Evolutionary conservation across 2,113 vertebrate species (phyloP).

Genomic region (Vidua macroura): DNA sequence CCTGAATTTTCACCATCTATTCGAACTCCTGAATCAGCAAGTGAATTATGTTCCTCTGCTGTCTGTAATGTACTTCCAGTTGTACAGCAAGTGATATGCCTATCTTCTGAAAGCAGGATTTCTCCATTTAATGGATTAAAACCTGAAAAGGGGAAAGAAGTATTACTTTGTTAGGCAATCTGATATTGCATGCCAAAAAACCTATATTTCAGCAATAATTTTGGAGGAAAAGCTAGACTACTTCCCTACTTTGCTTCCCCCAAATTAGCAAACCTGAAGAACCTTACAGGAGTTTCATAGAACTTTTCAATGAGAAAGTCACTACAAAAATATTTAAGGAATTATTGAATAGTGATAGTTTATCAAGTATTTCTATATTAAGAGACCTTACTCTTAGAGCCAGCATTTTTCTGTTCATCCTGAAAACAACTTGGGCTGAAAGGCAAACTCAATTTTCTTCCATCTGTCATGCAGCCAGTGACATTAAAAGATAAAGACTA

Average conservation of each 20-base stretch:
- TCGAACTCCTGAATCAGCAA: not conserved
- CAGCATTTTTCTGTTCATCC: not conserved
- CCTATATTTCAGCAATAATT: not conserved
- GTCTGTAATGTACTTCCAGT: not conserved
- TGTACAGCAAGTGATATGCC: not conserved
- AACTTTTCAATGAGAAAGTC: not conserved
- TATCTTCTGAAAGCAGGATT: not conserved
- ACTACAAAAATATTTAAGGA: not conserved
- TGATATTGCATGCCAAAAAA: not conserved
- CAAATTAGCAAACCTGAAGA: not conserved
- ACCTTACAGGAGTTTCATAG: not conserved
- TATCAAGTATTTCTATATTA: not conserved
- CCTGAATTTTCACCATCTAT: not conserved
- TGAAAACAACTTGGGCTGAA: not conserved
- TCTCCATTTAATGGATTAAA: conserved; percentile 3
- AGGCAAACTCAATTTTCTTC: not conserved
- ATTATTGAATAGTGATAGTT: not conserved
- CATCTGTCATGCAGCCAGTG: not conserved
- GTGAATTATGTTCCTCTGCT: not conserved
- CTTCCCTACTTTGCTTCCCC: not conserved
- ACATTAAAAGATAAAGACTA: not conserved
- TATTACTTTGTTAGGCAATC: not conserved
- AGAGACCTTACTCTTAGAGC: not conserved
- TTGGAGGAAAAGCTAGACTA: not conserved
- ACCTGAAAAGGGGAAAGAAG: conserved; percentile 32